Conservation (phyloP, 1,140 invertebrate species). For the Cydia pomonella region DNA sequence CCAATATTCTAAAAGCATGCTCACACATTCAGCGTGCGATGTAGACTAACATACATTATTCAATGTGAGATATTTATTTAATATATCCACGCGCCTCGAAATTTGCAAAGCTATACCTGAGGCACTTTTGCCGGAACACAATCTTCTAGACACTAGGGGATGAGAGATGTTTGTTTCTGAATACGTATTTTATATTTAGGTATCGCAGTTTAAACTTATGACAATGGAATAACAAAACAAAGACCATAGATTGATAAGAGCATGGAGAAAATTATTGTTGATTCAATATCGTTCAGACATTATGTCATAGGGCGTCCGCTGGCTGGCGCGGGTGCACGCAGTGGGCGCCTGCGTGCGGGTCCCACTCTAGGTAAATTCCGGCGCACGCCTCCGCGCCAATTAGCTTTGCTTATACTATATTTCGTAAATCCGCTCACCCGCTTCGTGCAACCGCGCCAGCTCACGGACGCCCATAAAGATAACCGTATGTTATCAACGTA, state of each 20-base stretch:
- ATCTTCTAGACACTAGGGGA: neutral
- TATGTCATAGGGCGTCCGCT: too few relatives aligned
- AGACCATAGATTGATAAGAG: neutral
- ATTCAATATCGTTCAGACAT: neutral
- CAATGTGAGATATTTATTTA: constrained; percentile 34
- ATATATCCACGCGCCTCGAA: constrained; percentile 21
- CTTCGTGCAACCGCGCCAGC: too few relatives aligned
- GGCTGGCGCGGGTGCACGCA: too few relatives aligned
- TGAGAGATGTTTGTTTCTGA: constrained; percentile 5
- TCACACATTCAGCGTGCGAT: constrained; percentile 45
- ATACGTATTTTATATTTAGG: neutral
- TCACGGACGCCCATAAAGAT: too few relatives aligned
- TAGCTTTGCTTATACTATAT: too few relatives aligned
- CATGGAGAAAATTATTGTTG: neutral
- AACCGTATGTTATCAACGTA: too few relatives aligned
- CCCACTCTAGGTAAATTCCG: too few relatives aligned
- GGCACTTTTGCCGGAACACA: constrained; percentile 9
- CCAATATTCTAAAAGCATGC: constrained; percentile 54
- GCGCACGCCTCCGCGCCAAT: too few relatives aligned
- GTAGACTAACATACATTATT: constrained; percentile 37
- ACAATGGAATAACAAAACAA: neutral
- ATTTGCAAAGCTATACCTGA: constrained; percentile 14
- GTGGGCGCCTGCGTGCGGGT: too few relatives aligned
- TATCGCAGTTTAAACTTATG: neutral
- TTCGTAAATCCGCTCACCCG: too few relatives aligned